Percentiles rank a stretch among this genome's conserved stretches.
Conservation (phyloP, 2,113 vertebrate species). For the Rhabdornis inornatus region DNA sequence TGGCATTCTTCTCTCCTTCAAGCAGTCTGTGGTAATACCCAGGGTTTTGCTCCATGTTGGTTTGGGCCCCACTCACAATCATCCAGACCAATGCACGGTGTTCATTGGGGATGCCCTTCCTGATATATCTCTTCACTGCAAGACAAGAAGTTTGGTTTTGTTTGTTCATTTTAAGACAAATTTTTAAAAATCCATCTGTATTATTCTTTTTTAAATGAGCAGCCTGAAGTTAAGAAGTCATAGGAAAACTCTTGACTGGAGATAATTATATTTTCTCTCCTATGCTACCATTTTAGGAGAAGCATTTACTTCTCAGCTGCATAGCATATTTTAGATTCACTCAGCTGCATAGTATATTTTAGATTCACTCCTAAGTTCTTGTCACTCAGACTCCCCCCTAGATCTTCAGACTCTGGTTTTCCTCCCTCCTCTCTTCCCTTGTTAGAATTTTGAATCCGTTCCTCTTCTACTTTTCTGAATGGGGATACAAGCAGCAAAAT, state of each 20-base stretch:
- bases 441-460: not conserved
- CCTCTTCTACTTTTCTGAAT: not conserved
- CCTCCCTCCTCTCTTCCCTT: not conserved
- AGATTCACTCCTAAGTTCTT: not conserved
- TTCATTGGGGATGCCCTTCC: constrained; percentile 91
- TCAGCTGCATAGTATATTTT: not conserved
- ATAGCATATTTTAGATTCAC: not conserved
- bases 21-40: constrained; percentile 88
- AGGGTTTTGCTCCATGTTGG: constrained; percentile 82
- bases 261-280: not conserved
- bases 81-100: constrained; percentile 89
- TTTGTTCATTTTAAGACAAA: not conserved
- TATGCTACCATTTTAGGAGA: not conserved
- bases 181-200: not conserved
- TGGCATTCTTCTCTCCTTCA: constrained; percentile 75
- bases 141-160: not conserved
- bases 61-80: constrained; percentile 88
- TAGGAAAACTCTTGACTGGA: not conserved
- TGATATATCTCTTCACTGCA: constrained; percentile 92
- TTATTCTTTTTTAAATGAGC: not conserved
- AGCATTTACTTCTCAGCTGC: not conserved
- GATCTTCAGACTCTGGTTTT: not conserved
- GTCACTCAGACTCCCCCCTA: not conserved
- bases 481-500: not conserved
- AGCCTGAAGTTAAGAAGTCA: not conserved